phyloP scores from a whole-genome alignment of 2,888 invertebrate genomes.

The Drosophila demipolita region DNA sequence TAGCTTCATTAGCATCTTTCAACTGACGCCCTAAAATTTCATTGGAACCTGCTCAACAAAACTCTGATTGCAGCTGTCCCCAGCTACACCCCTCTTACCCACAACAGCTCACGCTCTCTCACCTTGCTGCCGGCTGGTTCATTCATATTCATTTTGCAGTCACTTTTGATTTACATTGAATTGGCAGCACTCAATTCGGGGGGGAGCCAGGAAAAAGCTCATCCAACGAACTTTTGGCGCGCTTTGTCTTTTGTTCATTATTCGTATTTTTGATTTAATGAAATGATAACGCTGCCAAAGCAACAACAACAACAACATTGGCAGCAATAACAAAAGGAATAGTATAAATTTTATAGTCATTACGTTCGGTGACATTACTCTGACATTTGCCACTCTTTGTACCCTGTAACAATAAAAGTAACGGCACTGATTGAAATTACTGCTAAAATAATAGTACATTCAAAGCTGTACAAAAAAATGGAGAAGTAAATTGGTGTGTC shows the following conservation, averaged over 20 bases:
- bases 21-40: constrained; percentile 28
- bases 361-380: constrained; percentile 53
- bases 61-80: constrained; percentile 35
- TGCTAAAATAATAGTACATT: background rate
- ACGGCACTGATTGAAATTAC: background rate
- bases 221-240: constrained; percentile 38
- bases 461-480: background rate
- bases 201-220: constrained; percentile 12
- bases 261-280: constrained; percentile 69
- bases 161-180: constrained; percentile 69
- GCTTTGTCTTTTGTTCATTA: constrained; percentile 53
- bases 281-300: constrained; percentile 65
- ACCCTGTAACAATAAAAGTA: background rate
- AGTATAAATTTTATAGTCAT: constrained; percentile 66
- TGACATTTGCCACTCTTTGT: constrained; percentile 34
- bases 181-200: constrained; percentile 54
- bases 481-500: background rate
- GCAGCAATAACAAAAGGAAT: constrained; percentile 24
- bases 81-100: too few species aligned
- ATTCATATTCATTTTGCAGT: constrained; percentile 55
- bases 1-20: constrained; percentile 45
- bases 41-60: constrained; percentile 55
- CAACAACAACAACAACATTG: constrained; percentile 1
- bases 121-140: constrained; percentile 20
- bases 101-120: background rate